Base-by-base conservation (phyloP, 2,888 invertebrate species). In the Rhogogaster chlorosoma region DNA sequence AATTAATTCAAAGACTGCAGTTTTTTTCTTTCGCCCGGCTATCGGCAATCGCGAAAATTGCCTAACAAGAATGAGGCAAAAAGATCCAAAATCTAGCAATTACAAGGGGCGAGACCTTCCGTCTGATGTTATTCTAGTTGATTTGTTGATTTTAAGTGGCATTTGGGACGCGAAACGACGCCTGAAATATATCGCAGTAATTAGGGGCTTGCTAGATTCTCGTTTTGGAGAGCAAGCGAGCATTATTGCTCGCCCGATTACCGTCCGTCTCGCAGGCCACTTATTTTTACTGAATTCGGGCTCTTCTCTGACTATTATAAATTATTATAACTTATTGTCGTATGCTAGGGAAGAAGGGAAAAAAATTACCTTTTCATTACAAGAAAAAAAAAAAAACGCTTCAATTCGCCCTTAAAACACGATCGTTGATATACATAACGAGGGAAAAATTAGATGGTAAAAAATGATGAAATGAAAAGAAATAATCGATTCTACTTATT, bases 131-230 rank as follows among this genome's bases (percentile, higher is more conserved):
- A 83, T 85, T 85, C 82, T 85, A 67, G 82, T 71, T 57, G 82
- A 85, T 85, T 85, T 85, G 71, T 70, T 82, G 82, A 78, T 85
- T 85, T 85, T 85, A 85, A 85, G 84, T 85, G 84, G 84, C 71
- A 70, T 83, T 64, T 67, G 22, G 80, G 38, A 36, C 36, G 38
- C 61, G 77, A 77, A 77, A 49, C 77, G 53, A 29, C 77, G 77
- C 77, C 77, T 53, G 18, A 61, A 80, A 61, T 61, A 6, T 80
- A 61, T 80, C 57, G 36, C 38, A 38, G 61, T 80, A 80, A 80
- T 80, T 80, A 80, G 38, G 29, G n/a, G 61, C 49, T 77, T 29
- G 49, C 77, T 29, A 32, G 26, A 67, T 12, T 67, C 29, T 61
- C 67, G 67, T 67, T 32, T 6, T 29, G 15, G 18, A 53, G 18